Percentiles rank a stretch among this genome's conserved stretches.
Evolutionary conservation across 2,888 invertebrate genomes (phyloP).

Genomic region (Esperia sulphurella): DNA sequence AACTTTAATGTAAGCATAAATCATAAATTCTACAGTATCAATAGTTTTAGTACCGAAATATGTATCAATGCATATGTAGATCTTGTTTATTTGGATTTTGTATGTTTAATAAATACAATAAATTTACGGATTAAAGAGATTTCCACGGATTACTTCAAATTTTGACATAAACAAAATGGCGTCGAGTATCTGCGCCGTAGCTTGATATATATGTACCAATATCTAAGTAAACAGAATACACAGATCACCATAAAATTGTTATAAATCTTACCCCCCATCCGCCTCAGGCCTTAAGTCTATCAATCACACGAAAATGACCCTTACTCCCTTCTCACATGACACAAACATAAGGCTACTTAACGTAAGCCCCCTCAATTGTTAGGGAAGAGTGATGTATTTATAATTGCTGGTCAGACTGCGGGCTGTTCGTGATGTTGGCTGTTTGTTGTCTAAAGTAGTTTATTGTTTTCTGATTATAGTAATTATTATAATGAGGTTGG

Average conservation of each 20-base stretch:
- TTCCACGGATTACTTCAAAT: too few species aligned
- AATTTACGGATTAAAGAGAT: too few species aligned
- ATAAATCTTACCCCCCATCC: background rate
- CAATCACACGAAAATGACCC: conserved; percentile 1
- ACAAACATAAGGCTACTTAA: background rate
- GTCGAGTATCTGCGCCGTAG: too few species aligned
- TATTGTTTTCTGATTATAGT: background rate
- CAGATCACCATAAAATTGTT: conserved; percentile 1
- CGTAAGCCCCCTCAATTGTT: conserved; percentile 4
- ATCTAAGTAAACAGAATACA: background rate
- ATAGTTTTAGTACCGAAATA: too few species aligned
- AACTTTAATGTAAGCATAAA: too few species aligned
- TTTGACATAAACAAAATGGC: too few species aligned
- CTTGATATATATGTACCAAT: too few species aligned
- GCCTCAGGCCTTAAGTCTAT: background rate
- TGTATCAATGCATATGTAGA: too few species aligned
- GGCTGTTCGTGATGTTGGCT: background rate
- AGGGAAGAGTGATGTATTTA: conserved; percentile 8
- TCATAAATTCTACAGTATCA: too few species aligned
- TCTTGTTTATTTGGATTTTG: too few species aligned
- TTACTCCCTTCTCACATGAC: background rate
- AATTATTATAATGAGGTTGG: background rate
- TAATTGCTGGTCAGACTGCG: conserved; percentile 6
- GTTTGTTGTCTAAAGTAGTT: background rate
- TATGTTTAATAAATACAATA: too few species aligned